phyloP scores from a whole-genome alignment of 1,140 invertebrate species.

The Drosophila oshimai region DNA sequence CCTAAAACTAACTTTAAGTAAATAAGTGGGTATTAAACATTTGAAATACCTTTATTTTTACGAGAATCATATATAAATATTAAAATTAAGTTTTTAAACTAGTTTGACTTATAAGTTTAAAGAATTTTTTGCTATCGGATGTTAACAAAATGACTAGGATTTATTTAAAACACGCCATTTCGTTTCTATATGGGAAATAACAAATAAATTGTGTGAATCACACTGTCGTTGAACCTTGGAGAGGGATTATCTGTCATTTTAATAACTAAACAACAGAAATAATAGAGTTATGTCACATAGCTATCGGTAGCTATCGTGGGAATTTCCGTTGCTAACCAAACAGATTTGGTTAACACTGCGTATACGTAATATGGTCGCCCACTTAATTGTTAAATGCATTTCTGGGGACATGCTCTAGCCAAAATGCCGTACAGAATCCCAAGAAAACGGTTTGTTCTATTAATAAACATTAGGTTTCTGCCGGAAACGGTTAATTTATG shows the following conservation, averaged over 20 bases:
- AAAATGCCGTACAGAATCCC: neutral
- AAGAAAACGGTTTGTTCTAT: neutral
- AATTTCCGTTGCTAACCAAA: slow-evolving; percentile 6
- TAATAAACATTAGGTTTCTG: slow-evolving; percentile 3
- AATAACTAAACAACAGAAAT: slow-evolving; percentile 1
- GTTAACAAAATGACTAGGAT: no score
- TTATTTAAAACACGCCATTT: no score
- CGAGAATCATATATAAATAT: no score
- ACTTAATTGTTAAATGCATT: neutral
- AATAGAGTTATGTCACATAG: slow-evolving; percentile 7
- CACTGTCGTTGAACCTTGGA: neutral
- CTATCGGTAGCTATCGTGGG: neutral
- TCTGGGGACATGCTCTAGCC: neutral
- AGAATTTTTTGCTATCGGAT: no score
- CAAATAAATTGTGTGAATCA: neutral
- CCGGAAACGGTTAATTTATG: slow-evolving; percentile 33
- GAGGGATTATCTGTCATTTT: neutral
- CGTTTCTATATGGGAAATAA: no score
- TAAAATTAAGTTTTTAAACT: no score
- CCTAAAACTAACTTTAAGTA: no score
- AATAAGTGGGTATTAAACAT: no score
- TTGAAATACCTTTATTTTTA: no score
- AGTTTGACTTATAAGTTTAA: no score
- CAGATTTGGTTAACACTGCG: slow-evolving; percentile 1
- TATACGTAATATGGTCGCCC: slow-evolving; percentile 13